Conservation (phyloP, 2,797 vertebrate genomes). For the Threskiornis aethiopicus region DNA sequence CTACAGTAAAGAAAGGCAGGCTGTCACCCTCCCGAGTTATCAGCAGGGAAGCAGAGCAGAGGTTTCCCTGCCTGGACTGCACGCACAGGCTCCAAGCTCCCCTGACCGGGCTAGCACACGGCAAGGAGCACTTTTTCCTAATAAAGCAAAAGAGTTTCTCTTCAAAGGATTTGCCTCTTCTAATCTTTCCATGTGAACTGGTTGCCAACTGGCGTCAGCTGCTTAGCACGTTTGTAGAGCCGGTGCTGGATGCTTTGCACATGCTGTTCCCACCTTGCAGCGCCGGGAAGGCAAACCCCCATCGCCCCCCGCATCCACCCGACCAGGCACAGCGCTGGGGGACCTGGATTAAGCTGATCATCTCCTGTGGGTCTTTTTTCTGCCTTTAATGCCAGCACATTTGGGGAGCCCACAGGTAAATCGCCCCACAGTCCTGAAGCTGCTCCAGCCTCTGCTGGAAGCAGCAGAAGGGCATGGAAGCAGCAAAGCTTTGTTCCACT, state of each 20-base stretch:
- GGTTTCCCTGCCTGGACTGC: not conserved
- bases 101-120: not conserved
- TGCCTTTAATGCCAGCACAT: not conserved
- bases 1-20: not conserved
- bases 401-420: not conserved
- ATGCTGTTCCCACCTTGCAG: not conserved
- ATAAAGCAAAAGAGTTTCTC: conserved; percentile 8
- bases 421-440: not conserved
- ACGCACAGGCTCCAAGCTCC: not conserved
- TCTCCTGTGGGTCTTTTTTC: accelerated
- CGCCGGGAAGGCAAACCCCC: not conserved
- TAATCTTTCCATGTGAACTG: not conserved
- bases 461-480: not conserved
- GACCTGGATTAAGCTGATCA: accelerated
- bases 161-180: not conserved
- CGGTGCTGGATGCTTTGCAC: not conserved
- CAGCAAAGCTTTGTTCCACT: not conserved
- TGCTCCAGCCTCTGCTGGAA: not conserved
- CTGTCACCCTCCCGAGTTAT: not conserved
- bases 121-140: not conserved
- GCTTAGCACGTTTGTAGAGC: not conserved
- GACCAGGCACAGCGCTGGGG: accelerated
- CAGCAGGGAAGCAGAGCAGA: not conserved
- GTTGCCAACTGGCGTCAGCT: not conserved
- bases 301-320: not conserved